These are phyloP conservation scores for Clamator glandarius DNA, from an alignment of 2,797 vertebrate genomes.

Conservation along the genomic window DNA sequence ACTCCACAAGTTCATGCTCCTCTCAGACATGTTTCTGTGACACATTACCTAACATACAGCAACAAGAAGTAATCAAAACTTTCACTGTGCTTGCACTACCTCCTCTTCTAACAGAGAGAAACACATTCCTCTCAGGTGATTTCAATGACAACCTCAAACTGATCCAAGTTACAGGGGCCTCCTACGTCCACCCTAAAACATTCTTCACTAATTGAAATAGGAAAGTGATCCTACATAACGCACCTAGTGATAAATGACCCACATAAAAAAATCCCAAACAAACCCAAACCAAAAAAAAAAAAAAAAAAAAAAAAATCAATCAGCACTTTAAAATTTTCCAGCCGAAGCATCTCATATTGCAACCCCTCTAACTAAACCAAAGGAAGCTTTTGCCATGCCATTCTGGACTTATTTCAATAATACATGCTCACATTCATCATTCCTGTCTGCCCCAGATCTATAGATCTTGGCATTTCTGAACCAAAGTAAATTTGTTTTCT, in stretches of 20 bases:
- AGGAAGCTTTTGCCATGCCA: background rate
- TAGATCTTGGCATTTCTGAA: slow-evolving; percentile 23
- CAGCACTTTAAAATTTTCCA: background rate
- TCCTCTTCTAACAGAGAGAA: background rate
- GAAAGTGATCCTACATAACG: background rate
- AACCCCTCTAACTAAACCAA: slow-evolving; percentile 14
- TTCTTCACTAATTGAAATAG: background rate
- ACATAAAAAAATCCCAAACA: too few species aligned
- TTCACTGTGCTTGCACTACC: too few species aligned
- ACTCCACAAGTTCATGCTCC: background rate
- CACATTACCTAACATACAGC: background rate
- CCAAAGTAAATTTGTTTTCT: slow-evolving; percentile 30
- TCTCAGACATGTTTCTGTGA: background rate
- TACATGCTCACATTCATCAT: slow-evolving; percentile 32
- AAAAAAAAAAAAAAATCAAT: background rate
- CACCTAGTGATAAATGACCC: slow-evolving; percentile 23
- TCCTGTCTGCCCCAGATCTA: background rate
- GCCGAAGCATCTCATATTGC: background rate
- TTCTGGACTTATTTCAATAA: slow-evolving; percentile 34
- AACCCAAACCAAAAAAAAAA: too few species aligned
- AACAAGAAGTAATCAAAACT: background rate
- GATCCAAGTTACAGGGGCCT: background rate
- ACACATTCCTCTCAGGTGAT: background rate
- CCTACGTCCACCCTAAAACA: background rate
- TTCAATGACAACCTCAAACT: background rate